Evolutionary conservation across 2,797 vertebrate genomes (phyloP).

Genomic region (Dipus sagitta): DNA sequence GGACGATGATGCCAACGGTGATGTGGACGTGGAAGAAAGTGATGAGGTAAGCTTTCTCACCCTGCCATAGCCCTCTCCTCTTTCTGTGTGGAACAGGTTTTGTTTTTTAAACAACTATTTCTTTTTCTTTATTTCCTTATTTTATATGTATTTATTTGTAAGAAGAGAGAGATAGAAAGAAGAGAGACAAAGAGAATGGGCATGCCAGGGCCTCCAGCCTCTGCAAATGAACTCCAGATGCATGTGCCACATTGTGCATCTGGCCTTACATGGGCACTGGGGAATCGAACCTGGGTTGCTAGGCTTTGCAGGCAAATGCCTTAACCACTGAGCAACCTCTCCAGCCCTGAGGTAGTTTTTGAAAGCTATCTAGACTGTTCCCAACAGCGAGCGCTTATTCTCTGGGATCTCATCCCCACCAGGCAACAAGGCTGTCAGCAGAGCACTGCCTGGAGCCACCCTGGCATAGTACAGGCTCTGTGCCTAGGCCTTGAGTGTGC

Average conservation of each 20-base stretch:
- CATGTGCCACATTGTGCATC: too few species aligned
- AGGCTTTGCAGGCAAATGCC: too few species aligned
- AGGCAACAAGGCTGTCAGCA: neutral
- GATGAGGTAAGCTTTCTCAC: slow-evolving; percentile 92
- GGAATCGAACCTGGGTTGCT: too few species aligned
- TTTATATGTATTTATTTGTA: too few species aligned
- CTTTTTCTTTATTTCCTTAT: too few species aligned
- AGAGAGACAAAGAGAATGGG: too few species aligned
- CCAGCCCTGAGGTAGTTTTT: neutral
- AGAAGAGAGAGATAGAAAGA: too few species aligned
- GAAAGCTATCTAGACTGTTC: slow-evolving; percentile 32
- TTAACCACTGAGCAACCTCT: too few species aligned
- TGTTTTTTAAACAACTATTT: too few species aligned
- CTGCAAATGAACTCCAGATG: too few species aligned
- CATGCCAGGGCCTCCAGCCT: too few species aligned
- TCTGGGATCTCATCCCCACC: neutral
- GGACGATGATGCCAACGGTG: slow-evolving; percentile 98
- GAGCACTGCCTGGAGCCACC: neutral
- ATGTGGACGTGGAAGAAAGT: slow-evolving; percentile 96
- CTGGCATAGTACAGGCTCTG: slow-evolving; percentile 6
- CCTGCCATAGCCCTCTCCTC: neutral
- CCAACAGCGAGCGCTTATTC: slow-evolving; percentile 18
- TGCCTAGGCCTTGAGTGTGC: neutral
- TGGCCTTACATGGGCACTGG: too few species aligned
- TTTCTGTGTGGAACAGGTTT: neutral